phyloP scores from a whole-genome alignment of 2,888 invertebrate genomes.

The Synergus itoensis region DNA sequence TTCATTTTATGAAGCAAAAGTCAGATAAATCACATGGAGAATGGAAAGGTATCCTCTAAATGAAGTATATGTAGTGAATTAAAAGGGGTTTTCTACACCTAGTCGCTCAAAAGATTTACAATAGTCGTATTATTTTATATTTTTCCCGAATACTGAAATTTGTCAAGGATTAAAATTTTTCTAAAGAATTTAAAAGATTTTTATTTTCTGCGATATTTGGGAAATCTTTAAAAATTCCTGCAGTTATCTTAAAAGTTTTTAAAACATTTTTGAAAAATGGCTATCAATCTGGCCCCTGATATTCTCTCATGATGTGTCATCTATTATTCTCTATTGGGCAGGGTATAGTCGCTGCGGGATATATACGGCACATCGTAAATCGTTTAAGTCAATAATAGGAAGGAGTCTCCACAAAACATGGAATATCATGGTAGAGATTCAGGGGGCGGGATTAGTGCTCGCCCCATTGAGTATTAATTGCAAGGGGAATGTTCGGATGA shows the following conservation, averaged over 20 bases:
- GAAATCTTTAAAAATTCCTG: background rate
- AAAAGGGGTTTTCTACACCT: background rate
- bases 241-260: background rate
- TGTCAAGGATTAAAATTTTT: too few relatives aligned
- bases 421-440: constrained; percentile 40
- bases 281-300: background rate
- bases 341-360: constrained; percentile 7
- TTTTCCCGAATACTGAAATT: too few relatives aligned
- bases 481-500: constrained; percentile 47
- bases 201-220: background rate
- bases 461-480: constrained; percentile 63
- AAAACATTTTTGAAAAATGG: background rate
- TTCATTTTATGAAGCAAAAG: background rate
- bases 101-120: background rate
- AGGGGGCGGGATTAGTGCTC: constrained; percentile 56
- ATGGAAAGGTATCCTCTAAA: background rate
- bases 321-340: constrained; percentile 28
- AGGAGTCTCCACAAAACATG: constrained; percentile 42
- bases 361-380: constrained; percentile 45
- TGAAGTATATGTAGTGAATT: background rate
- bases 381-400: constrained; percentile 48
- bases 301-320: background rate
- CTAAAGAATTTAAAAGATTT: background rate
- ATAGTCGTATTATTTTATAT: background rate
- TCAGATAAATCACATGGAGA: background rate